These are phyloP conservation scores for Cyclopterus lumpus DNA, from an alignment of 2,797 vertebrate species.

Conservation along the genomic window DNA sequence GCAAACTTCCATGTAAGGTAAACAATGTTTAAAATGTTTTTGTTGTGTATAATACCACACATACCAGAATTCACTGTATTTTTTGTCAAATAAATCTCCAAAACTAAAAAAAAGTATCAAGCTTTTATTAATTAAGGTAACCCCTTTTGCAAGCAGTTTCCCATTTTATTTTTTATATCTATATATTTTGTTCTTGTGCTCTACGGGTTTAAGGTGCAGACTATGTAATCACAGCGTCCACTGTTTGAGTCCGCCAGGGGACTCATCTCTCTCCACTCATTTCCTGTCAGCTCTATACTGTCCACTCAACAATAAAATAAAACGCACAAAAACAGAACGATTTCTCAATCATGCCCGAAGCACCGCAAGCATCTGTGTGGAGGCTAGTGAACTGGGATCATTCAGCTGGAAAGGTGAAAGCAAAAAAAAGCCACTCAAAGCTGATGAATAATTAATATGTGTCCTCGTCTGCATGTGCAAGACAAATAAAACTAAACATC, in stretches of 20 bases:
- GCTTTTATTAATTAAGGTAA: not conserved
- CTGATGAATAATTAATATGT: conserved; percentile 1
- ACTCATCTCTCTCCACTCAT: conserved; percentile 3
- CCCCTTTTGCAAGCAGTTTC: not conserved
- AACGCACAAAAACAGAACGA: not conserved
- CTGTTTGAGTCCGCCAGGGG: not conserved
- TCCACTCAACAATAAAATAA: not conserved
- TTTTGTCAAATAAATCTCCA: conserved; percentile 10
- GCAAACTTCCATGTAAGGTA: conserved; percentile 45
- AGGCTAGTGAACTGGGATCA: not conserved
- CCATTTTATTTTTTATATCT: not conserved
- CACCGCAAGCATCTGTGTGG: not conserved
- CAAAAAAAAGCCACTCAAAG: not conserved
- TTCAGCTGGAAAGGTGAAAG: conserved; percentile 6
- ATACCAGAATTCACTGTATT: not conserved
- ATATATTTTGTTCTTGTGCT: not conserved
- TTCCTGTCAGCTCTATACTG: conserved; percentile 20
- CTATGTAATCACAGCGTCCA: not conserved
- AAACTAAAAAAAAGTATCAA: not conserved
- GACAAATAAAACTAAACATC: not conserved
- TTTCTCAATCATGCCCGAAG: not conserved
- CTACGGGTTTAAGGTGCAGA: not conserved
- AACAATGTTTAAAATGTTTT: conserved; percentile 25
- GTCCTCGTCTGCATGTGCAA: not conserved
- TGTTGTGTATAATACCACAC: not conserved